phyloP scores from a whole-genome alignment of 2,797 vertebrate genomes.

The Gambusia yucatana region DNA sequence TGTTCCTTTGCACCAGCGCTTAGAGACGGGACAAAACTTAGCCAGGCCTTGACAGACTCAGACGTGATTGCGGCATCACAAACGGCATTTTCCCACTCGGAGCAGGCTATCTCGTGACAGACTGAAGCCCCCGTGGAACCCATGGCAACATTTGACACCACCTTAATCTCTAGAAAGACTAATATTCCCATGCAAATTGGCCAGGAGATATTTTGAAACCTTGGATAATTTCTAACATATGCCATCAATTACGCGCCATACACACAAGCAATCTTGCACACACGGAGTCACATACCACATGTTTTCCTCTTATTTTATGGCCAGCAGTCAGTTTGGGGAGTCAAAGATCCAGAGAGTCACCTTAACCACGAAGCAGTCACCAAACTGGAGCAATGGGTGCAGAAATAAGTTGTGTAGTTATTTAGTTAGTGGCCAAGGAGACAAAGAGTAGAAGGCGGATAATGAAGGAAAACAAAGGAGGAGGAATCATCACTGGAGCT shows the following conservation, averaged over 20 bases:
- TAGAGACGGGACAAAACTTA: slow-evolving; percentile 43
- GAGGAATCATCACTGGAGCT: slow-evolving; percentile 40
- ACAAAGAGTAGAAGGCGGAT: slow-evolving; percentile 21
- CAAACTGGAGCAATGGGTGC: slow-evolving; percentile 18
- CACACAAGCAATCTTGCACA: slow-evolving; percentile 48
- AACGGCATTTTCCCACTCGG: slow-evolving; percentile 41
- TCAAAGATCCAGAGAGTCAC: slow-evolving; percentile 45
- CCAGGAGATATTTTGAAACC: slow-evolving; percentile 63
- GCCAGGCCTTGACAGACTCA: slow-evolving; percentile 45
- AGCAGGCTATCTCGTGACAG: slow-evolving; percentile 33
- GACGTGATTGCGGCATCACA: slow-evolving; percentile 37
- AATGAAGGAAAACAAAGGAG: slow-evolving; percentile 28
- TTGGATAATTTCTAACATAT: slow-evolving; percentile 67
- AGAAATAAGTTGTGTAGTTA: slow-evolving; percentile 40
- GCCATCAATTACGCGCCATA: slow-evolving; percentile 57
- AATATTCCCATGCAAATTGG: slow-evolving; percentile 61
- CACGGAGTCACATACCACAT: slow-evolving; percentile 58
- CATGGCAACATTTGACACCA: slow-evolving; percentile 46
- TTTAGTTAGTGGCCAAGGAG: slow-evolving; percentile 22
- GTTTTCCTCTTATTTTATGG: slow-evolving; percentile 43
- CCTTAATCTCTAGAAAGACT: slow-evolving; percentile 50
- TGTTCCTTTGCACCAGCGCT: slow-evolving; percentile 51
- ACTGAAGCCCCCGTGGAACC: slow-evolving; percentile 45
- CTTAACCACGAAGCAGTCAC: slow-evolving; percentile 13
- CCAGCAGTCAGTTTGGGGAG: slow-evolving; percentile 43